Evolutionary conservation across 2,113 vertebrate genomes (phyloP).

Genomic region (Pagrus major): DNA sequence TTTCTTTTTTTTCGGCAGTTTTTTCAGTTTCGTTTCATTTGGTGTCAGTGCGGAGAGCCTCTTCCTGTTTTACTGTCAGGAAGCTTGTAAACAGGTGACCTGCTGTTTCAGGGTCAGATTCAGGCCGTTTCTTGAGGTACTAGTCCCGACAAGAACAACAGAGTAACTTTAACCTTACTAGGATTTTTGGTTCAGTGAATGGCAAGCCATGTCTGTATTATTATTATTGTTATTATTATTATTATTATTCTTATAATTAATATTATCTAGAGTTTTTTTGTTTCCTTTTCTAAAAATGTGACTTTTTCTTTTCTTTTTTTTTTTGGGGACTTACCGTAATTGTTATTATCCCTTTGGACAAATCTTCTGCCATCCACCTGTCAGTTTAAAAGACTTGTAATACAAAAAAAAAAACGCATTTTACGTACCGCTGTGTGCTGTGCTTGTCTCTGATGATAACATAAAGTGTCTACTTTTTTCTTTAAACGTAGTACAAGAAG

Average conservation of each 20-base stretch:
- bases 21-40: constrained; percentile 51
- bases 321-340: constrained; percentile 67
- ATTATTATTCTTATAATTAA: no score
- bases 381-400: constrained; percentile 80
- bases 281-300: constrained; percentile 73
- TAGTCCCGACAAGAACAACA: constrained; percentile 59
- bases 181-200: constrained; percentile 69
- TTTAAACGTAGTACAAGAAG: neutral
- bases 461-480: constrained; percentile 23
- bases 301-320: no score
- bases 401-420: constrained; percentile 81
- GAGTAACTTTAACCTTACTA: constrained; percentile 49
- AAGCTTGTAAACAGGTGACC: constrained; percentile 48
- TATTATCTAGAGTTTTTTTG: constrained; percentile 55
- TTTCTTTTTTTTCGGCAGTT: no score
- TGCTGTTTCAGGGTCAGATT: constrained; percentile 59
- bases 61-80: constrained; percentile 52
- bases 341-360: constrained; percentile 71
- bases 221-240: no score
- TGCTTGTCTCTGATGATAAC: constrained; percentile 46
- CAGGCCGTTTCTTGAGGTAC: constrained; percentile 71
- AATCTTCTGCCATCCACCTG: constrained; percentile 72
- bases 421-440: constrained; percentile 70
- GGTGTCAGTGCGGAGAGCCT: constrained; percentile 38
- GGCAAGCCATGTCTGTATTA: constrained; percentile 80